Evolutionary conservation across 2,113 vertebrate species (phyloP).

Genomic region (Casuarius casuarius): DNA sequence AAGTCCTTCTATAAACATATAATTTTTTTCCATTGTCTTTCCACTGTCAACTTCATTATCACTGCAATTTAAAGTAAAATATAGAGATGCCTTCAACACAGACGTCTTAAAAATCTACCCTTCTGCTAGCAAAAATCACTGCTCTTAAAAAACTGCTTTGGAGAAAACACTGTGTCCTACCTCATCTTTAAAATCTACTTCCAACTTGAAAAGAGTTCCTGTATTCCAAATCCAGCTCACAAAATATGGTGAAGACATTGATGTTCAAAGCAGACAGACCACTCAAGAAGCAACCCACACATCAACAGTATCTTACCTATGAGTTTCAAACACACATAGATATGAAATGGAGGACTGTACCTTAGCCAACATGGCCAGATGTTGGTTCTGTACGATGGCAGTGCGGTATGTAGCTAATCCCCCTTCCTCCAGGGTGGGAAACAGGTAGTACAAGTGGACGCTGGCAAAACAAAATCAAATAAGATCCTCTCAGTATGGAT

Average conservation of each 20-base stretch:
- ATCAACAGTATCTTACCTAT: rapidly evolving
- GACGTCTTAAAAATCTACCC: neutral
- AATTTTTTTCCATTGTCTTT: neutral
- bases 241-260: neutral
- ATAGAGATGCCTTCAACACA: neutral
- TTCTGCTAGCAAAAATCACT: neutral
- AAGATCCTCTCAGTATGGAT: neutral
- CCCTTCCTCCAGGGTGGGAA: constrained; percentile 94
- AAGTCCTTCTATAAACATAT: neutral
- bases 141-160: neutral
- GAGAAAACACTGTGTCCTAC: neutral
- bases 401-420: constrained; percentile 96
- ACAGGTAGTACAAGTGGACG: constrained; percentile 97
- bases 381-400: constrained; percentile 98
- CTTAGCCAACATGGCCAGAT: constrained; percentile 98
- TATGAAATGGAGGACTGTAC: constrained; percentile 59
- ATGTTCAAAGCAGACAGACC: neutral
- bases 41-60: neutral
- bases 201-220: neutral
- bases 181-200: neutral
- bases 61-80: neutral
- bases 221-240: neutral
- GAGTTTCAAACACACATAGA: neutral
- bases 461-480: constrained; percentile 71
- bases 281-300: neutral